Percentiles rank a stretch among this genome's conserved stretches.
Evolutionary conservation across 2,888 invertebrate genomes (phyloP).

Genomic region (Ectobius pallidus): DNA sequence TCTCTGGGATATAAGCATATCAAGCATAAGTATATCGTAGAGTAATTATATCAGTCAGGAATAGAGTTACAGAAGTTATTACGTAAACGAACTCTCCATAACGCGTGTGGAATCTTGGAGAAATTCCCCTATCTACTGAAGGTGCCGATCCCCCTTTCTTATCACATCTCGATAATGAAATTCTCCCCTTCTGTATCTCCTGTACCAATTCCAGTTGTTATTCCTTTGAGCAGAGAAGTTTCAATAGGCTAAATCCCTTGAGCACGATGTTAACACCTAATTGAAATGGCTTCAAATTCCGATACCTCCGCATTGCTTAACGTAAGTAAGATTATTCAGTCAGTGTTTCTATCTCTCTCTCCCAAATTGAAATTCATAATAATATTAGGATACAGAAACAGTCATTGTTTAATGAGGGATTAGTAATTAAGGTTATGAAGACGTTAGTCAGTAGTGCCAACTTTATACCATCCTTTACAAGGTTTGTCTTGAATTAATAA

Average conservation of each 20-base stretch:
- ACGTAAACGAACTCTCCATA: too few relatives aligned
- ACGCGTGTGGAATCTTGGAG: too few relatives aligned
- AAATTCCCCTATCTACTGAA: too few relatives aligned
- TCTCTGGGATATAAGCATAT: too few relatives aligned
- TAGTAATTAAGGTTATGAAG: slow-evolving; percentile 18
- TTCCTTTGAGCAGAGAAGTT: slow-evolving; percentile 3
- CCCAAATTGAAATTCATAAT: slow-evolving; percentile 13
- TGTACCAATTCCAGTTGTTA: not conserved
- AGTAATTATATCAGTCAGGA: too few relatives aligned
- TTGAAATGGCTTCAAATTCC: not conserved
- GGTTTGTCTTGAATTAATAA: slow-evolving; percentile 18
- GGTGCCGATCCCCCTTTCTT: too few relatives aligned
- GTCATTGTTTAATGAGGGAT: slow-evolving; percentile 15
- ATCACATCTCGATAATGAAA: slow-evolving; percentile 6
- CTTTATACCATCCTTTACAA: slow-evolving; percentile 14
- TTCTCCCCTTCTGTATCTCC: not conserved
- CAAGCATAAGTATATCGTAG: too few relatives aligned
- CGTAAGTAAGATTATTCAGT: not conserved
- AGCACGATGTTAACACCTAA: not conserved
- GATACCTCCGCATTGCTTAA: not conserved
- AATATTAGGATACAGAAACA: slow-evolving; percentile 5
- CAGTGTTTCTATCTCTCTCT: not conserved
- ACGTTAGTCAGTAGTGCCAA: slow-evolving; percentile 8
- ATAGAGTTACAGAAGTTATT: too few relatives aligned
- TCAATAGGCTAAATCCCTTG: not conserved